phyloP scores from a whole-genome alignment of 2,888 invertebrate genomes.

The Epiblema foenella region DNA sequence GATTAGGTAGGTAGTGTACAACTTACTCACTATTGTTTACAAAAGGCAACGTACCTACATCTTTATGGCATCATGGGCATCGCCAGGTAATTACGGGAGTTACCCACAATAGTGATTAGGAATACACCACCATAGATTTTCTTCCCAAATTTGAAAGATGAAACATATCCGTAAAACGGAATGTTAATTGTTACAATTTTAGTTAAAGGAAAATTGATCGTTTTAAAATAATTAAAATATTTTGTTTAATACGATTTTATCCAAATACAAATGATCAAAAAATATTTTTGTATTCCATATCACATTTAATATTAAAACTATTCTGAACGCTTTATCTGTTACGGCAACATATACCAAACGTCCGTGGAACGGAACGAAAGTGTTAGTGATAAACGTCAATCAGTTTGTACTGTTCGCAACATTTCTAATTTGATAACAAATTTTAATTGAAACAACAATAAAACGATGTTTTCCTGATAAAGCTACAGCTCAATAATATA shows the following conservation, averaged over 20 bases:
- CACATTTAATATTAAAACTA: not conserved
- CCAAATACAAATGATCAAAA: too few relatives aligned
- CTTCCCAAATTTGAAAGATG: not conserved
- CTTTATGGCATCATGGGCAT: too few relatives aligned
- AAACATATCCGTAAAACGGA: not conserved
- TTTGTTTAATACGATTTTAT: too few relatives aligned
- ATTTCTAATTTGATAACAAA: conserved; percentile 51
- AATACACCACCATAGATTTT: not conserved
- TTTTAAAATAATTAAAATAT: not conserved
- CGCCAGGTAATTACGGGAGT: not conserved
- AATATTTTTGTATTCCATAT: too few relatives aligned
- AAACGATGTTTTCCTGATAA: conserved; percentile 46
- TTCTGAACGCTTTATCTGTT: not conserved
- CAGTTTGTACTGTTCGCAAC: not conserved
- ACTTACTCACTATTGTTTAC: too few relatives aligned
- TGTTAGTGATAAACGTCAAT: conserved; percentile 37
- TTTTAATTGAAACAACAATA: conserved; percentile 48
- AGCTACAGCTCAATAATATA: conserved; percentile 34
- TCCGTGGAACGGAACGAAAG: conserved; percentile 26
- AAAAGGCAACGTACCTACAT: too few relatives aligned
- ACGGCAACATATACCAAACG: not conserved
- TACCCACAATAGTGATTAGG: not conserved
- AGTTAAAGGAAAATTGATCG: not conserved
- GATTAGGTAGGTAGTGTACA: too few relatives aligned
- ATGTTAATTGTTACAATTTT: not conserved